Conservation (phyloP, 2,888 invertebrate genomes). For the Eudasyphora cyanicolor region DNA sequence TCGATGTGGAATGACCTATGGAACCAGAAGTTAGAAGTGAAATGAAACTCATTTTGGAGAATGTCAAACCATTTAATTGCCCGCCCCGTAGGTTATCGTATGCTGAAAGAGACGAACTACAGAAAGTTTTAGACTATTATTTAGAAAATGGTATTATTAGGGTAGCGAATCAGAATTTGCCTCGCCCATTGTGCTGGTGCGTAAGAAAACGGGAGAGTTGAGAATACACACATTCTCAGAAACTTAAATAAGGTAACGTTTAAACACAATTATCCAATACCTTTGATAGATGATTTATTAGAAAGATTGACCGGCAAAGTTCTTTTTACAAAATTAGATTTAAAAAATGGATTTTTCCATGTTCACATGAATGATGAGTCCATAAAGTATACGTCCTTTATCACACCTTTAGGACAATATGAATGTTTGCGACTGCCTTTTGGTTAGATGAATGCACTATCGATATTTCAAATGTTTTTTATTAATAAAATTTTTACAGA, state of each 20-base stretch:
- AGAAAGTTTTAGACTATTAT: conserved; percentile 38
- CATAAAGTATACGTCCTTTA: conserved; percentile 54
- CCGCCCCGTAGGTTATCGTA: conserved; percentile 49
- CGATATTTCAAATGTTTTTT: conserved; percentile 57
- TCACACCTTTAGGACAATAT: conserved; percentile 56
- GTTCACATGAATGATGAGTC: conserved; percentile 49
- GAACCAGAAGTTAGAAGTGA: conserved; percentile 48
- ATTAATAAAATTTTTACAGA: conserved; percentile 50
- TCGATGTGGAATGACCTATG: conserved; percentile 16
- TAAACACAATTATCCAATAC: conserved; percentile 44
- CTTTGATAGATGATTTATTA: conserved; percentile 46
- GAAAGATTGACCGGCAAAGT: conserved; percentile 23
- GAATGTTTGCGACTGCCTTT: conserved; percentile 62
- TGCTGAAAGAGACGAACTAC: conserved; percentile 37
- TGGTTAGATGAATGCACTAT: conserved; percentile 48
- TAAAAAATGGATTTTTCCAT: conserved; percentile 54
- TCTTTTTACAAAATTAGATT: conserved; percentile 48
- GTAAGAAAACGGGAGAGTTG: conserved; percentile 39
- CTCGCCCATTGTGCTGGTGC: conserved; percentile 47
- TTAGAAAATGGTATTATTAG: conserved; percentile 25
- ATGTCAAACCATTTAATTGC: conserved; percentile 48
- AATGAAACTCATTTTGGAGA: conserved; percentile 41
- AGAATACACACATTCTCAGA: conserved; percentile 47
- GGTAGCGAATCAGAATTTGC: conserved; percentile 38
- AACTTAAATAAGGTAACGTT: conserved; percentile 29